Evolutionary conservation across 2,797 vertebrate genomes (phyloP).

Genomic region (Carcharodon carcharias): DNA sequence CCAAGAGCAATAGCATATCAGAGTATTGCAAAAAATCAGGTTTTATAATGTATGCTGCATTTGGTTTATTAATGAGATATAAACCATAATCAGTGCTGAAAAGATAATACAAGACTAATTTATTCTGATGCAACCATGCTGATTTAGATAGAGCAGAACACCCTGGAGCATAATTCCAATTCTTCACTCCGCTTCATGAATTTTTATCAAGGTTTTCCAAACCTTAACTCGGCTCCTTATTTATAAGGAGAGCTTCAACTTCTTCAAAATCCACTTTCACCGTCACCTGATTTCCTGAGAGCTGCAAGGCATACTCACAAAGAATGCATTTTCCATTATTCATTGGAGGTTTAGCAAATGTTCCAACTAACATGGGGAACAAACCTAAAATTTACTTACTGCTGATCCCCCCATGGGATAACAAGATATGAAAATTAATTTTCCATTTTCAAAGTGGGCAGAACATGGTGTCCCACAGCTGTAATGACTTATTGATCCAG

Average conservation of each 20-base stretch:
- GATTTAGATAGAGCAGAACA: background rate
- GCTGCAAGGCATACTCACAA: background rate
- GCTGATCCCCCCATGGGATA: background rate
- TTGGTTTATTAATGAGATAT: slow-evolving; percentile 8
- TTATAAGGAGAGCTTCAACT: background rate
- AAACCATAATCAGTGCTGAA: background rate
- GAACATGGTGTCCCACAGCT: background rate
- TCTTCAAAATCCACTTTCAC: background rate
- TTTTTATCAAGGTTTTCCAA: slow-evolving; percentile 8
- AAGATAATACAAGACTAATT: background rate
- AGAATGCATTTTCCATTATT: slow-evolving; percentile 6
- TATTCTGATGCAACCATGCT: slow-evolving; percentile 15
- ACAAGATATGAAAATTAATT: background rate
- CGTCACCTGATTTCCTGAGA: background rate
- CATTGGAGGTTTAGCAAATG: background rate
- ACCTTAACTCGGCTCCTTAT: background rate
- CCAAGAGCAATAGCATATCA: background rate
- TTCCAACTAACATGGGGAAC: background rate
- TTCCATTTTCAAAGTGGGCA: background rate
- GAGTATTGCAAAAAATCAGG: background rate
- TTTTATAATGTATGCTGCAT: background rate
- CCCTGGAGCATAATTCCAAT: background rate
- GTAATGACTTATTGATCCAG: slow-evolving; percentile 19
- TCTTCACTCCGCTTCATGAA: background rate
- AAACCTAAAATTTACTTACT: background rate